Conservation (phyloP, 2,888 invertebrate genomes). For the Chaitophorus viminalis region DNA sequence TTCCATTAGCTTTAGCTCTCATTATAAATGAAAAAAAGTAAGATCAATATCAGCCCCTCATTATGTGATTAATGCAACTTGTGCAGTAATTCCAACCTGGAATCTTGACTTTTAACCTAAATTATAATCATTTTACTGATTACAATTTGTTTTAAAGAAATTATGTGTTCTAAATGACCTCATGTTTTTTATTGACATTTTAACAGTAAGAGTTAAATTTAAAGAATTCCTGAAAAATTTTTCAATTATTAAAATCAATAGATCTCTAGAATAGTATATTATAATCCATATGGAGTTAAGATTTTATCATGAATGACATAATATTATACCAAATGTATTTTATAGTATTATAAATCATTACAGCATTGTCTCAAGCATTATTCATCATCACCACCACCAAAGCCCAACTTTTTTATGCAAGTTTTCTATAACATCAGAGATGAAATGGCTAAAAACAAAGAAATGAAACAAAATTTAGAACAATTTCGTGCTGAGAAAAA, state of each 20-base stretch:
- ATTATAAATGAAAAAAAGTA: not conserved
- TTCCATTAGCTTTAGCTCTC: not conserved
- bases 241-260: too few relatives aligned
- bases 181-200: too few relatives aligned
- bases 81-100: not conserved
- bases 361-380: conserved; percentile 60
- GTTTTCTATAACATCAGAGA: conserved; percentile 92
- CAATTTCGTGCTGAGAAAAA: conserved; percentile 97
- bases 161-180: not conserved
- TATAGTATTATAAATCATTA: conserved; percentile 2
- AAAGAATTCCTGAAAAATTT: too few relatives aligned
- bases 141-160: not conserved
- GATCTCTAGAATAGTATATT: too few relatives aligned
- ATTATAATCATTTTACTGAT: not conserved
- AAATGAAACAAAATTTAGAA: conserved; percentile 96
- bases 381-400: conserved; percentile 61
- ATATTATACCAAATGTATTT: not conserved
- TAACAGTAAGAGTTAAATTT: too few relatives aligned
- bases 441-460: conserved; percentile 95
- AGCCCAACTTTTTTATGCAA: conserved; percentile 84
- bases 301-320: too few relatives aligned
- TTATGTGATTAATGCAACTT: not conserved
- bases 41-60: not conserved
- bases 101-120: too few relatives aligned
- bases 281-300: too few relatives aligned